Evolutionary conservation across 1,140 invertebrate genomes (phyloP), one percentile per base, ranked within the genome.

Genomic region (Dufourea novaeangliae): DNA sequence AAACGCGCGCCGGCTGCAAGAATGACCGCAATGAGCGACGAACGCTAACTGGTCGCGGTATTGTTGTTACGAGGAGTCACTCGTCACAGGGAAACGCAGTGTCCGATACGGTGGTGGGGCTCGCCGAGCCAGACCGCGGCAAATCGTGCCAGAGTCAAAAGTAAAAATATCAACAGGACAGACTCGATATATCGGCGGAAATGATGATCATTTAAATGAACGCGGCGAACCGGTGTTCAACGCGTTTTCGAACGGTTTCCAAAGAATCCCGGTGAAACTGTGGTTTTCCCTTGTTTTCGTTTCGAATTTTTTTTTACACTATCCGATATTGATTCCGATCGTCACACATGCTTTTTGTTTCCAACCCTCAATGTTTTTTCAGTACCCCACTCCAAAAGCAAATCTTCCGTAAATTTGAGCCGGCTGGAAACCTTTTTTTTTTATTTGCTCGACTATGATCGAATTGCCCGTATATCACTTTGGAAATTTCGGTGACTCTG

Each of bases 151-250:
- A n/a, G 41, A 20, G 17, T 20, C 20, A n/a, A 50, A 50, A 50
- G 46, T 50, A 50, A 50, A 50, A 50, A 50, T 50, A 50, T 50
- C 46, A 50, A 50, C 46, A 50, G 46, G 20, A 50, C 46, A 50
- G 46, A 50, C n/a, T 50, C 46, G 46, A 50, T 50, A 50, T 50
- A 50, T 50, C 20, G 46, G 20, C 6, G 46, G 46, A n/a, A 50
- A 50, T 50, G 46, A 50, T 50, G 46, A 50, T 50, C 46, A n/a
- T 50, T 50, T 50, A 50, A 50, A 50, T 7, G 46, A 50, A 50
- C 46, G 46, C 46, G 46, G 20, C 6, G 20, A 7, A 50, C 46
- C 46, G 46, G 46, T 50, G 20, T n/a, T 50, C 46, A 50, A 50
- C 46, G 46, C 41, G 41, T 46, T 46, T 46, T 2, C 17, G 20